phyloP scores from a whole-genome alignment of 1,140 invertebrate species.

The Drosophila kurseongensis region DNA sequence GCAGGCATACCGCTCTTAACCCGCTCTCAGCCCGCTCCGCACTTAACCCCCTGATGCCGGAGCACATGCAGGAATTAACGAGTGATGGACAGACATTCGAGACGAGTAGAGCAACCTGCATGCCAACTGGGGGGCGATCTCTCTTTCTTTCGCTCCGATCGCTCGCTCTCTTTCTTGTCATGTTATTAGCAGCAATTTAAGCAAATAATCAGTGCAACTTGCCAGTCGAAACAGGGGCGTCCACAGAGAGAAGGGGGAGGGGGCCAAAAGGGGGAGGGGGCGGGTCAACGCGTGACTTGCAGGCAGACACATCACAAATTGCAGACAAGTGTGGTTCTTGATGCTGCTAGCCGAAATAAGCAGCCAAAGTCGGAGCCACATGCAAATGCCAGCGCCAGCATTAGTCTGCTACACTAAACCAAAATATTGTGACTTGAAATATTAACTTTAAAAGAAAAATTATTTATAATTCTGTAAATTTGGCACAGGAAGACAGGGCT shows the following conservation, averaged over 20 bases:
- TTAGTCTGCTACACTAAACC: slow-evolving; percentile 3
- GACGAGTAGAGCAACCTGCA: slow-evolving; percentile 36
- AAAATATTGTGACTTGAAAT: neutral
- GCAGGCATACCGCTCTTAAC: slow-evolving; percentile 40
- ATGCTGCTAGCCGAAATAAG: slow-evolving; percentile 47
- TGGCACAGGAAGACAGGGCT: too few species aligned
- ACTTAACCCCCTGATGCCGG: slow-evolving; percentile 3
- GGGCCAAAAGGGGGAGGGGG: slow-evolving; percentile 3
- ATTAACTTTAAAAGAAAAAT: neutral
- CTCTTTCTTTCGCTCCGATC: slow-evolving; percentile 20
- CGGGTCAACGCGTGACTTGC: slow-evolving; percentile 71
- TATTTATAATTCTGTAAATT: neutral
- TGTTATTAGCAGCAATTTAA: slow-evolving; percentile 85
- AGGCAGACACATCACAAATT: slow-evolving; percentile 68
- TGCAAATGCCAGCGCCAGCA: slow-evolving; percentile 53
- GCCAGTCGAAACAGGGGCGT: slow-evolving; percentile 28
- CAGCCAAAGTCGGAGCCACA: slow-evolving; percentile 38
- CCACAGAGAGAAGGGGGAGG: neutral
- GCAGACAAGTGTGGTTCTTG: slow-evolving; percentile 41
- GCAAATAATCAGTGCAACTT: slow-evolving; percentile 83
- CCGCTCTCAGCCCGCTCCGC: neutral
- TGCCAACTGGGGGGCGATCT: slow-evolving; percentile 64
- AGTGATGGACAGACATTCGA: slow-evolving; percentile 78
- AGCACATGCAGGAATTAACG: slow-evolving; percentile 71
- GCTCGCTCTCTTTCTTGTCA: slow-evolving; percentile 71